phyloP scores from a whole-genome alignment of 2,888 invertebrate genomes.

The Sesia bembeciformis region DNA sequence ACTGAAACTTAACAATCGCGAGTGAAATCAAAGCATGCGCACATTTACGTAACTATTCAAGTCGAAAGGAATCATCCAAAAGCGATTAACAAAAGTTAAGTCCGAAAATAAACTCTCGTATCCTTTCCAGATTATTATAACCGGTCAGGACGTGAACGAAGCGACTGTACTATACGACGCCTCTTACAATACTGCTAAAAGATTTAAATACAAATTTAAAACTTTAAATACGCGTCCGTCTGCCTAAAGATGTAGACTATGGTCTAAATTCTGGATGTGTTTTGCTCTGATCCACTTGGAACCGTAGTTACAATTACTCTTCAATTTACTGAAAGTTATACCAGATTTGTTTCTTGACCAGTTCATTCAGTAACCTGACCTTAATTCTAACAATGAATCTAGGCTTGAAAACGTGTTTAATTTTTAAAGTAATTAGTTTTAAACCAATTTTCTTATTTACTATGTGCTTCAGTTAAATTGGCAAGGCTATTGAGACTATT shows the following conservation, averaged over 20 bases:
- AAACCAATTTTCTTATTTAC: no score
- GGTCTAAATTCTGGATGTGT: neutral
- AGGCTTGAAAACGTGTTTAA: no score
- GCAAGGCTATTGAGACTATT: no score
- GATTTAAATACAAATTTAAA: neutral
- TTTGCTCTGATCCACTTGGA: no score
- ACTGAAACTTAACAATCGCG: no score
- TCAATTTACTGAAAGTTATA: no score
- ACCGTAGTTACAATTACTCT: no score
- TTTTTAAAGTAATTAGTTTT: no score
- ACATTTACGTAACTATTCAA: conserved; percentile 45
- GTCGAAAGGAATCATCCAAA: conserved; percentile 31
- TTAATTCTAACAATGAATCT: no score
- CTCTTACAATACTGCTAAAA: conserved; percentile 36
- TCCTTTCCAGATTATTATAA: conserved; percentile 38
- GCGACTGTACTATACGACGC: conserved; percentile 35
- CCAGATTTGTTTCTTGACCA: no score
- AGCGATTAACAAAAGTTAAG: conserved; percentile 40
- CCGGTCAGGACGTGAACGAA: conserved; percentile 19
- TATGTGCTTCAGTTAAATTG: no score
- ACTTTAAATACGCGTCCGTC: neutral
- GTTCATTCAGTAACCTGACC: no score
- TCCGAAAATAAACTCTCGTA: conserved; percentile 53
- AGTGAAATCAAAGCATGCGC: neutral
- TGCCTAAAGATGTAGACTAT: neutral